These are phyloP conservation scores for Triplophysa yarkandensis DNA, from an alignment of 2,797 vertebrate species.

Conservation along the genomic window DNA sequence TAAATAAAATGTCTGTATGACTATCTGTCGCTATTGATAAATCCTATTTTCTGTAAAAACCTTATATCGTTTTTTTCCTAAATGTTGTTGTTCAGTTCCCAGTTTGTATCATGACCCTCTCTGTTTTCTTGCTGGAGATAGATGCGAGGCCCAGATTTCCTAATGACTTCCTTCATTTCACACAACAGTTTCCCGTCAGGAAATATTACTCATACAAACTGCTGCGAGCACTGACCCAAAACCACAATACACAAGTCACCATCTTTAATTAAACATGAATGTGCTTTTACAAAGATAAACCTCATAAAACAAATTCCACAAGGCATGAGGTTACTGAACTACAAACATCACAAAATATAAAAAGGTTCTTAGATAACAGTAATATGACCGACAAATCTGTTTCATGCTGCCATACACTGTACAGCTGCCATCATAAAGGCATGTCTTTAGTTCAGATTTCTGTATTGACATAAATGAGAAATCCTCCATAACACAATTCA, in stretches of 20 bases:
- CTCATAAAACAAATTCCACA: neutral
- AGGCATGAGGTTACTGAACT: conserved; percentile 10
- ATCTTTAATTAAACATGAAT: conserved; percentile 59
- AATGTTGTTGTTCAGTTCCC: conserved; percentile 75
- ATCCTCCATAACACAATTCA: neutral
- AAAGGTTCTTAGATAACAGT: neutral
- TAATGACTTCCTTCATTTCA: conserved; percentile 92
- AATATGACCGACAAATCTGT: conserved; percentile 9
- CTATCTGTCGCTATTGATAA: no score
- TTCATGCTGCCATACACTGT: neutral
- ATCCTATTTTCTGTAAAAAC: no score
- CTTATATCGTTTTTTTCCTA: no score
- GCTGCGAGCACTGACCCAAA: conserved; percentile 70
- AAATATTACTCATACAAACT: conserved; percentile 78
- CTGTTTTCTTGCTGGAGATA: conserved; percentile 74
- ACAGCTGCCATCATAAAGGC: neutral
- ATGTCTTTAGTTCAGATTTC: neutral
- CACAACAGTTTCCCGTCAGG: conserved; percentile 91
- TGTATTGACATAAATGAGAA: neutral
- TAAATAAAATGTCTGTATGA: no score
- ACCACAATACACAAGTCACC: conserved; percentile 55
- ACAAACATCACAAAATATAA: conserved; percentile 8
- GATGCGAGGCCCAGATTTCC: conserved; percentile 76
- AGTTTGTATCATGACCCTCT: conserved; percentile 59
- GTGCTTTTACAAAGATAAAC: conserved; percentile 17